A percentile compares a stretch with the other conserved stretches of the same genome.
Conservation (phyloP, 2,113 vertebrate genomes). For the Lophochroa leadbeateri region DNA sequence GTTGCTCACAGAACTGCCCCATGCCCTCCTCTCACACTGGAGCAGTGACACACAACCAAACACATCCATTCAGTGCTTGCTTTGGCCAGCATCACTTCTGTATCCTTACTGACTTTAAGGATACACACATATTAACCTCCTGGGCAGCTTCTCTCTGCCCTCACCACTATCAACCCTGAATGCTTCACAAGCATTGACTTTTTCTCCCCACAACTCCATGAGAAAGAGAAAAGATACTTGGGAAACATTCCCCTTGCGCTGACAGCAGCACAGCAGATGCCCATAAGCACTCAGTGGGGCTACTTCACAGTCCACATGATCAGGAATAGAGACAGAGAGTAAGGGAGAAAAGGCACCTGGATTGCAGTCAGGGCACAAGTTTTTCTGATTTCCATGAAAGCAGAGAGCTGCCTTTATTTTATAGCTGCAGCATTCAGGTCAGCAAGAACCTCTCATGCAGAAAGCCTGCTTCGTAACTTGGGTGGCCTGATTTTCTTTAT, state of each 20-base stretch:
- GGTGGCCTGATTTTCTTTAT: not conserved
- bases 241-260: not conserved
- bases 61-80: not conserved
- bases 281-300: not conserved
- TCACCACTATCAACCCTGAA: not conserved
- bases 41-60: not conserved
- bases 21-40: not conserved
- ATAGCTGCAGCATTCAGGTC: constrained; percentile 2
- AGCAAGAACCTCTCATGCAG: not conserved
- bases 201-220: rapidly evolving
- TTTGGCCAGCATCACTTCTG: not conserved
- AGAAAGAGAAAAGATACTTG: not conserved
- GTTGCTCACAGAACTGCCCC: not conserved
- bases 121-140: not conserved
- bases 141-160: not conserved
- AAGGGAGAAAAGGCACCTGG: not conserved
- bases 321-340: not conserved
- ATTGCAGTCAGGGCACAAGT: not conserved
- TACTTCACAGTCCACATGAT: not conserved
- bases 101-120: not conserved
- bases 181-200: not conserved
- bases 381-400: not conserved
- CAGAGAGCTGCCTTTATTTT: not conserved
- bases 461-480: not conserved
- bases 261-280: not conserved